phyloP scores from a whole-genome alignment of 2,113 vertebrate genomes.

The Callospermophilus lateralis region DNA sequence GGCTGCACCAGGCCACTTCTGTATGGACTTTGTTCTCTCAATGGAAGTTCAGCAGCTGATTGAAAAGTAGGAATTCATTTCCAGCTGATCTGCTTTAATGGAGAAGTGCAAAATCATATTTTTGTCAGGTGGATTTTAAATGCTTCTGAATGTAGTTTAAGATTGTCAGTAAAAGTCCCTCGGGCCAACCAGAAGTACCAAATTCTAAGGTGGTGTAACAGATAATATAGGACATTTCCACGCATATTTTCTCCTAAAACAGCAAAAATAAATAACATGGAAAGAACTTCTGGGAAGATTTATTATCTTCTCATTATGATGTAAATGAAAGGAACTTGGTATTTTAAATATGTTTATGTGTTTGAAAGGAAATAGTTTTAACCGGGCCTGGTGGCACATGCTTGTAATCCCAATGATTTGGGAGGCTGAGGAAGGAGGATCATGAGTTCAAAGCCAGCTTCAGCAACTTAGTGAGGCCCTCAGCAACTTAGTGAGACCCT shows the following conservation, averaged over 20 bases:
- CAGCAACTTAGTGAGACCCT: too few species aligned
- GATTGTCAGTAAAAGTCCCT: not conserved
- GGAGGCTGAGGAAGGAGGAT: too few species aligned
- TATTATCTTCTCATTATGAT: not conserved
- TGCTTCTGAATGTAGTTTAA: constrained; percentile 58
- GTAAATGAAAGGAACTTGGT: not conserved
- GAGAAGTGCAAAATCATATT: constrained; percentile 53
- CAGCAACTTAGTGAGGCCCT: too few species aligned
- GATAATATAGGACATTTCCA: not conserved
- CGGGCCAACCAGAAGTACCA: not conserved
- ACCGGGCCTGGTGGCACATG: too few species aligned
- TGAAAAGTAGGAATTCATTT: constrained; percentile 26
- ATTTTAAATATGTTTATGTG: not conserved
- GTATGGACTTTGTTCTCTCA: constrained; percentile 59
- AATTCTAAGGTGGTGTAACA: not conserved
- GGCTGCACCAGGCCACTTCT: constrained; percentile 32
- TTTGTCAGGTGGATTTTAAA: constrained; percentile 59
- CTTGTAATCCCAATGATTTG: too few species aligned
- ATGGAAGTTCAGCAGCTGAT: constrained; percentile 5
- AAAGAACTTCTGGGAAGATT: not conserved
- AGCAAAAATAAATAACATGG: not conserved
- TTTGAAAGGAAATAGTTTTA: not conserved
- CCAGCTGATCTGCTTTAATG: not conserved
- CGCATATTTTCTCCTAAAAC: not conserved
- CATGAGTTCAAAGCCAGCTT: too few species aligned